Evolutionary conservation across 37 sponge, comb jelly and placozoan genomes (phyloP).

Genomic region (Chondrosia reniformis): DNA sequence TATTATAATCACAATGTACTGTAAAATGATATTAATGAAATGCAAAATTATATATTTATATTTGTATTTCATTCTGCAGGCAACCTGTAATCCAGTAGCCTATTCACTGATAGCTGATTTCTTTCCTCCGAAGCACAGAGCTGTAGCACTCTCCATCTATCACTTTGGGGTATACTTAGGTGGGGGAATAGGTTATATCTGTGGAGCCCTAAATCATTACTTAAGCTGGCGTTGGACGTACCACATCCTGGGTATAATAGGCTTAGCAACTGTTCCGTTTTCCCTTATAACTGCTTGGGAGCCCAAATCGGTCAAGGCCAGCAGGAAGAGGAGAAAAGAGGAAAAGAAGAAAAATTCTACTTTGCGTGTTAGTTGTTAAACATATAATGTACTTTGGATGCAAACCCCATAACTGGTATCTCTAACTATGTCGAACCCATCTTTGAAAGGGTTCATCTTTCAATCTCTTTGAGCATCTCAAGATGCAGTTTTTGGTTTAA

Average conservation of each 20-base stretch:
- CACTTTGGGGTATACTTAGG: slow-evolving; percentile 83
- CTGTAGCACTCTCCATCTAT: slow-evolving; percentile 70
- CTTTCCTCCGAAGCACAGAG: slow-evolving; percentile 61
- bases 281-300: slow-evolving; percentile 62
- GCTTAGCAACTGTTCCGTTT: slow-evolving; percentile 46
- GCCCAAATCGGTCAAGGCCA: slow-evolving; percentile 48
- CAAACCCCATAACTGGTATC: no score
- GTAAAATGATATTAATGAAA: not conserved
- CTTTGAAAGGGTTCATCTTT: no score
- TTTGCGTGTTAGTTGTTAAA: no score
- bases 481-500: no score
- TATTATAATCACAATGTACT: no score
- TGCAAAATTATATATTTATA: not conserved
- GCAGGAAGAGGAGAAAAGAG: slow-evolving; percentile 30
- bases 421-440: no score
- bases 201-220: slow-evolving; percentile 39
- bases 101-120: slow-evolving; percentile 83
- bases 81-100: slow-evolving; percentile 87
- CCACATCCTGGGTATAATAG: slow-evolving; percentile 67
- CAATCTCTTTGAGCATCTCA: no score
- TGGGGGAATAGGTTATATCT: slow-evolving; percentile 69
- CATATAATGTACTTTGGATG: no score
- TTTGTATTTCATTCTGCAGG: slow-evolving; percentile 37
- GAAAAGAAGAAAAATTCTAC: slow-evolving; percentile 20
- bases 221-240: slow-evolving; percentile 86